Conservation (phyloP, 2,113 vertebrate genomes). For the Trachemys scripta region DNA sequence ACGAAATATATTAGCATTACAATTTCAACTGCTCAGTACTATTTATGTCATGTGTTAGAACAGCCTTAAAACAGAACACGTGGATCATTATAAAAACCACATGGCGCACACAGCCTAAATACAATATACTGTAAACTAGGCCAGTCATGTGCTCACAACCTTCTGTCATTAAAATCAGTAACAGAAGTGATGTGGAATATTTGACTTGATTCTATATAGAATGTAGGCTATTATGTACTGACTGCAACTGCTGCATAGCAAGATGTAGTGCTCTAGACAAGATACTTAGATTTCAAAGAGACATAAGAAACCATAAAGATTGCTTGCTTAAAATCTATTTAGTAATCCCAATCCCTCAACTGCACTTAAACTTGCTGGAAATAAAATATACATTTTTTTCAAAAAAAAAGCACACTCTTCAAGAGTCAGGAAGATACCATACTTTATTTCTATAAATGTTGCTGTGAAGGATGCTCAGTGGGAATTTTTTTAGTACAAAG, state of each 20-base stretch:
- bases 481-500: background rate
- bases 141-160: constrained; percentile 51
- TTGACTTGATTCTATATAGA: constrained; percentile 40
- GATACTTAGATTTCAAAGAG: background rate
- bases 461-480: background rate
- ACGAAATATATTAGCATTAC: background rate
- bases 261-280: constrained; percentile 27
- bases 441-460: background rate
- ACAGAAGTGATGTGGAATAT: constrained; percentile 36
- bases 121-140: constrained; percentile 64
- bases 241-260: background rate
- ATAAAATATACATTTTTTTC: background rate
- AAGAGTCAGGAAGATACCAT: background rate
- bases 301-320: background rate
- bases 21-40: constrained; percentile 12
- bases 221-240: constrained; percentile 11
- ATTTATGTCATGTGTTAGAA: constrained; percentile 36
- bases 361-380: background rate
- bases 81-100: constrained; percentile 18
- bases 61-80: background rate
- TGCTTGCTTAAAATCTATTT: background rate
- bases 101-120: constrained; percentile 54
- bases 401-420: background rate
- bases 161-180: constrained; percentile 53
- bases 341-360: background rate